Conservation (phyloP, 2,888 invertebrate genomes). For the Galeopsomyia nigrocyanea region DNA sequence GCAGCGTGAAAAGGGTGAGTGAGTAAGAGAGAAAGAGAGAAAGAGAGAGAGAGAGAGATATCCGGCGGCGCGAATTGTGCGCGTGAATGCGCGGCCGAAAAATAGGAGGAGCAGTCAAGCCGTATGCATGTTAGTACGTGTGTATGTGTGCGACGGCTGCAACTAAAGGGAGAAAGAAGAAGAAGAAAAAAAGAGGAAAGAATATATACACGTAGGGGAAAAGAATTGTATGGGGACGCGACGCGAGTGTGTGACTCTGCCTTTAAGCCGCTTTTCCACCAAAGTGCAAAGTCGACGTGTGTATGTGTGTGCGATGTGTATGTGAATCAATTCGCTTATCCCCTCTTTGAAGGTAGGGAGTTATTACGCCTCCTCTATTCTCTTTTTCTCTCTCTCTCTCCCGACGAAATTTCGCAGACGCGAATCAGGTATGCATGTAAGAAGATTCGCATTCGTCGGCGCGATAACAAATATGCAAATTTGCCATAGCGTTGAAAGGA, state of each 20-base stretch:
- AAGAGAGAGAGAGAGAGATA: constrained; percentile 16
- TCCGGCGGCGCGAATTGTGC: constrained; percentile 26
- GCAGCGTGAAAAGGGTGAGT: constrained; percentile 25
- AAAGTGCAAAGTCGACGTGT: constrained; percentile 24
- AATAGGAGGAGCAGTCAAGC: constrained; percentile 45
- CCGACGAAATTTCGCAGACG: constrained; percentile 34
- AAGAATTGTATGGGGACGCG: not conserved
- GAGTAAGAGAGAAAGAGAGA: constrained; percentile 23
- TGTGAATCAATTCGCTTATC: constrained; percentile 47
- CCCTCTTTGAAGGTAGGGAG: constrained; percentile 7
- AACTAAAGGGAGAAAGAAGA: constrained; percentile 20
- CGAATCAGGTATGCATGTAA: constrained; percentile 25
- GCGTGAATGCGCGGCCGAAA: constrained; percentile 40
- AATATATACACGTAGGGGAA: constrained; percentile 20
- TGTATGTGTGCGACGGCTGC: constrained; percentile 24
- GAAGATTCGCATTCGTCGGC: constrained; percentile 42
- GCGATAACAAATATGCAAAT: constrained; percentile 48
- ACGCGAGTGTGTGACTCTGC: constrained; percentile 21
- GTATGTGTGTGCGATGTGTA: constrained; percentile 11
- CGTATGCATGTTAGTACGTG: not conserved
- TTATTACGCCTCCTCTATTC: not conserved
- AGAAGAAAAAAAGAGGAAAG: constrained; percentile 15
- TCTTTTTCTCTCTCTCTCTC: not conserved
- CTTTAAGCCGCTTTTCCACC: constrained; percentile 47
- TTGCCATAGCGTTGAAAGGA: constrained; percentile 32